These are phyloP conservation scores for Drosophila colorata DNA, from an alignment of 2,888 invertebrate genomes.

Conservation along the genomic window DNA sequence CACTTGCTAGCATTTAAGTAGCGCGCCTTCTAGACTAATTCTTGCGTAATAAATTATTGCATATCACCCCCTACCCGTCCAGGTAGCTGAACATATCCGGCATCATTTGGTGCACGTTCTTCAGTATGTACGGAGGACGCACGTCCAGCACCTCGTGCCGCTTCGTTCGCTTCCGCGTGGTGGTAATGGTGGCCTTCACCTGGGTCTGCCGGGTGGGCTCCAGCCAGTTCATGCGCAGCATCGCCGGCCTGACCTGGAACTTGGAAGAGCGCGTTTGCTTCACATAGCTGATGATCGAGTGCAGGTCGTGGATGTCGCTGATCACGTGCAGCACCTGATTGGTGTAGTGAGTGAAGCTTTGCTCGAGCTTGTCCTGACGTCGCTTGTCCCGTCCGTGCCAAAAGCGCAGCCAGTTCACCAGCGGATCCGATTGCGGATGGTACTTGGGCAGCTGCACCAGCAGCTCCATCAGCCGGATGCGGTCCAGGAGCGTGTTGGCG, in stretches of 20 bases:
- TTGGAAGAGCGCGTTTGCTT: background rate
- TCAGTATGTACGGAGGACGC: slow-evolving; percentile 22
- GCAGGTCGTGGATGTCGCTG: slow-evolving; percentile 42
- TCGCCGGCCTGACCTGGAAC: slow-evolving; percentile 21
- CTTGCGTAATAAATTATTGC: slow-evolving; percentile 73
- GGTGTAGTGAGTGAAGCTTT: slow-evolving; percentile 2
- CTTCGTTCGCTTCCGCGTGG: background rate
- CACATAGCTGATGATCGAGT: slow-evolving; percentile 15
- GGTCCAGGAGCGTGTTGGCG: slow-evolving; percentile 4
- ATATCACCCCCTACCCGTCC: slow-evolving; percentile 15
- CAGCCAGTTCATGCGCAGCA: slow-evolving; percentile 16
- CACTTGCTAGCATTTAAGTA: slow-evolving; percentile 64
- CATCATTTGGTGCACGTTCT: slow-evolving; percentile 21
- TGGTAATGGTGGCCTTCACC: slow-evolving; percentile 18
- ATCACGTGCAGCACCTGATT: slow-evolving; percentile 34
- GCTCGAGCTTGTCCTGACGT: background rate
- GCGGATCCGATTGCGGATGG: background rate
- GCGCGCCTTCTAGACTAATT: slow-evolving; percentile 69
- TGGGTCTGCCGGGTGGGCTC: background rate
- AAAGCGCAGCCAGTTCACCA: background rate
- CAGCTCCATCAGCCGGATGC: slow-evolving; percentile 51
- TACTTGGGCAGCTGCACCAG: background rate
- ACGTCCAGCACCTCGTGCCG: slow-evolving; percentile 2
- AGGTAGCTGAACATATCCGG: slow-evolving; percentile 30
- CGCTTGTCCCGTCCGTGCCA: background rate